Percentiles rank a stretch among this genome's conserved stretches.
Conservation (phyloP, 2,113 vertebrate species). For the Entomyzon cyanotis region DNA sequence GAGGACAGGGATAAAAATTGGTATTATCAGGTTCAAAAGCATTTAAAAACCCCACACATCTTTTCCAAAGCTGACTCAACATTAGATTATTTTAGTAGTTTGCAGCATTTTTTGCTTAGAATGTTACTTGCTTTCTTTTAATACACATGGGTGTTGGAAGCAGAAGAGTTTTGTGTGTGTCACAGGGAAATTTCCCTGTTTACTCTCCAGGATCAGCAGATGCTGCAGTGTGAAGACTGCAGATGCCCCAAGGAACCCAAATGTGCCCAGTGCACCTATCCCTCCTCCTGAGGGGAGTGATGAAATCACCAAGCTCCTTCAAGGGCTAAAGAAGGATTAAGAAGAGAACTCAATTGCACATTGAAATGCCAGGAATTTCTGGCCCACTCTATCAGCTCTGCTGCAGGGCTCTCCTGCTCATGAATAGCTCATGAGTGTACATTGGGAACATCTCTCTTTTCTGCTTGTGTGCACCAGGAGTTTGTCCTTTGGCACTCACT, state of each 20-base stretch:
- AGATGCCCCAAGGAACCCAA: background rate
- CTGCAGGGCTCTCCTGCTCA: background rate
- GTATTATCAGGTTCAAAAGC: background rate
- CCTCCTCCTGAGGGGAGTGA: background rate
- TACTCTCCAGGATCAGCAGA: background rate
- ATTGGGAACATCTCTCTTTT: background rate
- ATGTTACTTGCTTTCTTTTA: background rate
- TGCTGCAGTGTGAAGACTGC: background rate
- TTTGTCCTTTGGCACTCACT: background rate
- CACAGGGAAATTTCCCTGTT: background rate
- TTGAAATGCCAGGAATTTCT: background rate
- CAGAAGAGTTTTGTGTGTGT: background rate
- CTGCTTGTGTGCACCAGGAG: background rate
- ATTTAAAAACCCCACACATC: background rate
- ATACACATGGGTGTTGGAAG: background rate
- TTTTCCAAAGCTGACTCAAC: background rate
- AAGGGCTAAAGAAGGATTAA: background rate
- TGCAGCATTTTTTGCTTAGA: background rate
- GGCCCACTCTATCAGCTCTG: background rate
- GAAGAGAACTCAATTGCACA: background rate
- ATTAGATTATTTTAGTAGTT: background rate
- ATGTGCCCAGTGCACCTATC: background rate
- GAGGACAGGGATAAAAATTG: slow-evolving; percentile 8
- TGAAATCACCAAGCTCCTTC: background rate
- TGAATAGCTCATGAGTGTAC: background rate